phyloP scores from a whole-genome alignment of 1,140 invertebrate genomes.

The Linepithema humile region DNA sequence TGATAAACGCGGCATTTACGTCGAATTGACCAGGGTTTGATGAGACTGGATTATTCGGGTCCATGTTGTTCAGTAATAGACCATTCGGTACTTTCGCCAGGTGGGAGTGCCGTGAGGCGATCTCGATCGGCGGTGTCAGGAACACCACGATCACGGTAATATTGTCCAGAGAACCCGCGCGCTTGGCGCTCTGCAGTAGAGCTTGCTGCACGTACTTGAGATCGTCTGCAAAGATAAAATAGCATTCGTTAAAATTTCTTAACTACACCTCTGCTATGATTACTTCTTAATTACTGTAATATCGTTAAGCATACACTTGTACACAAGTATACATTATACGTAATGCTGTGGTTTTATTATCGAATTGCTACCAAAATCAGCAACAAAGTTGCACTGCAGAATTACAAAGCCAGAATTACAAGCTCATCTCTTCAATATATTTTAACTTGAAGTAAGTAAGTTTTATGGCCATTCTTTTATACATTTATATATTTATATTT shows the following conservation, averaged over 20 bases:
- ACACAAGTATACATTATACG: not conserved
- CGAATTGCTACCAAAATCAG: not conserved
- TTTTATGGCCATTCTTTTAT: too few relatives aligned
- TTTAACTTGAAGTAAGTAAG: too few relatives aligned
- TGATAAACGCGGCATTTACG: conserved; percentile 48
- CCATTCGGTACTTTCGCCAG: conserved; percentile 68
- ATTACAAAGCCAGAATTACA: too few relatives aligned
- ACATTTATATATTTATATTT: too few relatives aligned
- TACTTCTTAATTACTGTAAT: not conserved
- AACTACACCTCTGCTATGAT: not conserved
- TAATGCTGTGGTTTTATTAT: not conserved
- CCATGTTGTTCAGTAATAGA: conserved; percentile 70
- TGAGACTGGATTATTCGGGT: conserved; percentile 68
- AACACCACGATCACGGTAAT: conserved; percentile 95
- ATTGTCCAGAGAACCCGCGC: conserved; percentile 92
- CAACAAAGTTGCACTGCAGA: too few relatives aligned
- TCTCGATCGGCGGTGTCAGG: conserved; percentile 89
- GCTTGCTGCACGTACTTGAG: conserved; percentile 87
- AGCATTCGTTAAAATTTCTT: not conserved
- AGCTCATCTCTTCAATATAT: too few relatives aligned
- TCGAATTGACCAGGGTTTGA: conserved; percentile 67
- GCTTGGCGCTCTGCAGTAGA: conserved; percentile 90
- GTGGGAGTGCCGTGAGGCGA: conserved; percentile 83
- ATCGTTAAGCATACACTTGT: not conserved
- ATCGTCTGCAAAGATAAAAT: conserved; percentile 85